Evolutionary conservation across 2,113 vertebrate species (phyloP).

Genomic region (Anas platyrhynchos): DNA sequence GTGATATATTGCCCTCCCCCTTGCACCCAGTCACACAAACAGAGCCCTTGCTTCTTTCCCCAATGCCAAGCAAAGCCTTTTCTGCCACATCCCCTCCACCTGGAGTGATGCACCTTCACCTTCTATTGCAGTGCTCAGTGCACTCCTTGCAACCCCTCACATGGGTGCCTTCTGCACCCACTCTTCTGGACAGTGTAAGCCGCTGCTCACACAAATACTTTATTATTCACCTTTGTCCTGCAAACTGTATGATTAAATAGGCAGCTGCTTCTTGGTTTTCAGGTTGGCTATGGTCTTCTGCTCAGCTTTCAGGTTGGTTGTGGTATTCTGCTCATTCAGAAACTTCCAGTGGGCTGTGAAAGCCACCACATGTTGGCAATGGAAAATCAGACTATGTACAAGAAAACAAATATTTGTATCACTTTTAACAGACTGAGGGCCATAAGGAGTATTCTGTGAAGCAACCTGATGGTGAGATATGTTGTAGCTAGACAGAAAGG

Average conservation of each 20-base stretch:
- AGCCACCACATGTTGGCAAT: background rate
- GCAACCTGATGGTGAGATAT: background rate
- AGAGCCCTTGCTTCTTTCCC: background rate
- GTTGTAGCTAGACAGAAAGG: background rate
- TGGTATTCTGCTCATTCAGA: background rate
- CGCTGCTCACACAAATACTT: background rate
- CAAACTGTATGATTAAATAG: background rate
- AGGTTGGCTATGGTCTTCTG: background rate
- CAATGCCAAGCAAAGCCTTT: background rate
- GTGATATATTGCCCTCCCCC: background rate
- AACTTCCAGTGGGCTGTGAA: background rate
- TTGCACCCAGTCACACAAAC: background rate
- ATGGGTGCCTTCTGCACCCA: background rate
- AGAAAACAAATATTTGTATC: background rate
- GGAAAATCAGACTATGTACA: background rate
- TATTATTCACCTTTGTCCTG: conserved; percentile 1
- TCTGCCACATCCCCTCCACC: background rate
- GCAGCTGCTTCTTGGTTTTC: background rate
- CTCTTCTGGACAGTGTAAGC: background rate
- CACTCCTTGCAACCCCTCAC: background rate
- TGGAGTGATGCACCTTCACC: background rate
- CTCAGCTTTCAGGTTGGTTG: background rate
- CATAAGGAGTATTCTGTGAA: background rate
- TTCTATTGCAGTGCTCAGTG: background rate
- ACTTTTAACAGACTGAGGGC: background rate